Evolutionary conservation across 2,797 vertebrate species (phyloP).

Genomic region (Melanotaenia boesemani): DNA sequence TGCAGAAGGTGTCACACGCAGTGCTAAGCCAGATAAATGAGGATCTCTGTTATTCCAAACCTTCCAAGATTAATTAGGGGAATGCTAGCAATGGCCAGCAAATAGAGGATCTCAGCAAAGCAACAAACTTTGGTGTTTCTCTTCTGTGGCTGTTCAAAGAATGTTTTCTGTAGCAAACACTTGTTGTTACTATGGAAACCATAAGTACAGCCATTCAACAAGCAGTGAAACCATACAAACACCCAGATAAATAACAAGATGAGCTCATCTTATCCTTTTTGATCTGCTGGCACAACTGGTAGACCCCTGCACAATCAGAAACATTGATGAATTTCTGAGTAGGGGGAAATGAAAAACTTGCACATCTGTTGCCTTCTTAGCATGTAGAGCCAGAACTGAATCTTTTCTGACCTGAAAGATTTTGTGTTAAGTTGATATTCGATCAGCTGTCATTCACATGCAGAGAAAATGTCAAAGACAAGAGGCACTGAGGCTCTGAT

Average conservation of each 20-base stretch:
- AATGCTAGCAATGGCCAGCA: background rate
- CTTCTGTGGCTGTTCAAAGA: background rate
- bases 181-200: constrained; percentile 4
- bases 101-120: background rate
- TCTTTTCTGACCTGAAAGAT: constrained; percentile 55
- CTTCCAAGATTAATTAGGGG: constrained; percentile 17
- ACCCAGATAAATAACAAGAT: constrained; percentile 3
- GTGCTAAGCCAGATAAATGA: constrained; percentile 39
- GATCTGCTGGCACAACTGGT: background rate
- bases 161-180: constrained; percentile 5
- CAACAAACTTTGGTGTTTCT: background rate
- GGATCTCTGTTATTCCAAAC: constrained; percentile 37
- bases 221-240: background rate
- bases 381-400: constrained; percentile 28
- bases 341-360: constrained; percentile 17
- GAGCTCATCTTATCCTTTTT: constrained; percentile 8
- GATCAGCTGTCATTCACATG: constrained; percentile 32
- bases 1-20: background rate
- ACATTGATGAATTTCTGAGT: background rate
- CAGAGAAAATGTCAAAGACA: constrained; percentile 56
- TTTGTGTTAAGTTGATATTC: constrained; percentile 57
- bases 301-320: background rate
- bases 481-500: constrained; percentile 27
- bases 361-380: constrained; percentile 27
- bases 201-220: background rate